phyloP scores from a whole-genome alignment of 2,888 invertebrate species.

The Gryllus longicercus region DNA sequence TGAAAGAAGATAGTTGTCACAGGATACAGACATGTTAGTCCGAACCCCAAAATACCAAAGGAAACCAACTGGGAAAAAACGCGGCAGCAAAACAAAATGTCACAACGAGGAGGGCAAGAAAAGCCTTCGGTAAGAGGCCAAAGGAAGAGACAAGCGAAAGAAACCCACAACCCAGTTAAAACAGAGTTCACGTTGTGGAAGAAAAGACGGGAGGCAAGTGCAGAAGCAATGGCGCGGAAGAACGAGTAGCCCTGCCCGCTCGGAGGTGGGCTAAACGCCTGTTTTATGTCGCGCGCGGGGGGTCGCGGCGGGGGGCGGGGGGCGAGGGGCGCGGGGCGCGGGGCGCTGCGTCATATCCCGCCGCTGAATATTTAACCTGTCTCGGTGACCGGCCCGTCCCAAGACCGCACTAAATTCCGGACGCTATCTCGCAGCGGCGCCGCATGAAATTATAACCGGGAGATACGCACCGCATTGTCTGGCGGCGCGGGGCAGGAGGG shows the following conservation, averaged over 20 bases:
- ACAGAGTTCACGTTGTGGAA: neutral
- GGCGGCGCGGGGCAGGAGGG: neutral
- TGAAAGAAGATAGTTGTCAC: too few relatives aligned
- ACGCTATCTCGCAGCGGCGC: constrained; percentile 5
- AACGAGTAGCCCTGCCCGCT: neutral
- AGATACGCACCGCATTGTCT: constrained; percentile 17
- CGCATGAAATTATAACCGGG: constrained; percentile 17
- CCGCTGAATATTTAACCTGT: constrained; percentile 17
- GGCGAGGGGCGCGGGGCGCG: neutral
- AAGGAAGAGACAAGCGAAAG: too few relatives aligned
- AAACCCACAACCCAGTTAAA: neutral
- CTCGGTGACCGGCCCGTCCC: constrained; percentile 6
- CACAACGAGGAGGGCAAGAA: neutral
- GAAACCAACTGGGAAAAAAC: too few relatives aligned
- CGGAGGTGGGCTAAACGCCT: neutral
- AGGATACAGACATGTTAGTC: too few relatives aligned
- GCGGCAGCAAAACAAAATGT: too few relatives aligned
- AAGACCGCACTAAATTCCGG: constrained; percentile 10
- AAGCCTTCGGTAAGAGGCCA: neutral
- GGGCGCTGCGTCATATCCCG: constrained; percentile 6
- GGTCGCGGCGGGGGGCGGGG: too few relatives aligned
- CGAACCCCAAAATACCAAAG: too few relatives aligned
- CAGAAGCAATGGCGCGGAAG: neutral
- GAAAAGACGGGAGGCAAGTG: too few relatives aligned
- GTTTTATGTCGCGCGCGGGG: neutral